These are phyloP conservation scores for Phenganax stokvisi DNA, from an alignment of 92 coral and sea anemone species.

Conservation along the genomic window DNA sequence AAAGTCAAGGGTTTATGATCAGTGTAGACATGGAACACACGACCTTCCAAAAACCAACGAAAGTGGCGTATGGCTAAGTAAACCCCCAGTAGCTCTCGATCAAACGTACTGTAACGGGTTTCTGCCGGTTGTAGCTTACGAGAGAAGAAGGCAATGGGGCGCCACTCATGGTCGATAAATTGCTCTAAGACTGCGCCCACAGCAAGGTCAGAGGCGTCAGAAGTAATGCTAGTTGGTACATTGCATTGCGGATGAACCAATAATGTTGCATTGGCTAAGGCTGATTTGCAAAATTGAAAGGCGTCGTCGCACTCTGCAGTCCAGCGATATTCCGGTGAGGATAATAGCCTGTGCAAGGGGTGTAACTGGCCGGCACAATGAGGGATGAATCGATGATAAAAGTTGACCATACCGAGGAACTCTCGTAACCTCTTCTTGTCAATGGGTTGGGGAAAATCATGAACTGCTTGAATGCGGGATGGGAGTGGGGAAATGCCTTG, in stretches of 20 bases:
- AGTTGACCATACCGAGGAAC: slow-evolving; percentile 20
- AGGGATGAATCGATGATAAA: slow-evolving; percentile 12
- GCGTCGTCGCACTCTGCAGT: slow-evolving; percentile 1
- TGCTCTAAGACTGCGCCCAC: slow-evolving; percentile 11
- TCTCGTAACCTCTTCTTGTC: background rate
- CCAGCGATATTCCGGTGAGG: slow-evolving; percentile 7
- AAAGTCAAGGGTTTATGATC: slow-evolving; percentile 2
- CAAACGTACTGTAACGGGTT: slow-evolving; percentile 30
- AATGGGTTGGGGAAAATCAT: background rate
- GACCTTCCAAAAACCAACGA: slow-evolving; percentile 9
- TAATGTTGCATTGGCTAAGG: slow-evolving; percentile 1
- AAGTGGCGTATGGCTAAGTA: slow-evolving; percentile 19
- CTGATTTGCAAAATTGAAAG: slow-evolving; percentile 15
- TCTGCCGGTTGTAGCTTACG: slow-evolving; percentile 10
- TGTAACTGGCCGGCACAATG: background rate
- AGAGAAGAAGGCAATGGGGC: slow-evolving; percentile 11
- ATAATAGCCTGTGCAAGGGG: background rate
- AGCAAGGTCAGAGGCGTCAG: slow-evolving; percentile 5
- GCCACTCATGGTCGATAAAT: background rate
- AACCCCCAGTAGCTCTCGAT: slow-evolving; percentile 6
- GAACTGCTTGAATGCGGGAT: background rate
- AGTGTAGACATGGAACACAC: background rate
- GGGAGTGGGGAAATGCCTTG: background rate
- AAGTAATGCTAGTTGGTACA: slow-evolving; percentile 17
- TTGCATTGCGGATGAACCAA: slow-evolving; percentile 12